Evolutionary conservation across 2,797 vertebrate genomes (phyloP), one percentile per base, ranked within the genome.

Genomic region (Acanthopagrus latus): DNA sequence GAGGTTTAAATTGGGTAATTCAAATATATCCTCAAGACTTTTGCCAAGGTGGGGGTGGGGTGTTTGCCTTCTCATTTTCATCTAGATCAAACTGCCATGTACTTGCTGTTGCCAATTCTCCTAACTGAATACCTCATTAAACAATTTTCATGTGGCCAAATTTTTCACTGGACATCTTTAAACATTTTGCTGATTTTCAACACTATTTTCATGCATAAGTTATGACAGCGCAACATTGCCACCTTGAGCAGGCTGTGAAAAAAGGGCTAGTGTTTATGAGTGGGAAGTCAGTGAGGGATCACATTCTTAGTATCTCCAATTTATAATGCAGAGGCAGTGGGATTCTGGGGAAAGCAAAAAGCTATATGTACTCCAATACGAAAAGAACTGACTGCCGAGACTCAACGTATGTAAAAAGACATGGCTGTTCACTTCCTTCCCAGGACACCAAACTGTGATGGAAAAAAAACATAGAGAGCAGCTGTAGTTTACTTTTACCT

Each of bases 61-160:
- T 60, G 33, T 77, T 86, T 75, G 25, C 47, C 56, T 60, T 83
- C 47, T 76, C 38, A 23, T 62, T 77, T 72, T 74, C 71, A 63
- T 48, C 54, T 7, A 18, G 25, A 68, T 67, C 44, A 70, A 78
- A 33, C 8, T 51, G 46, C n/a, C 23, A 47, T n/a, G 7, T 1
- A 17, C 27, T 43, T 43, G 23, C 20, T 12, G 44, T 6, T 81
- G 77, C 78, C 74, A 74, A 46, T 68, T 62, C n/a, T 60, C 44
- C 44, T 46, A 82, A 72, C n/a, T 71, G 62, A 20, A 73, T 25
- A 62, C 20, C 43, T 69, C n/a, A 47, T 68, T 47, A 80, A 81
- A 73, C 72, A 3, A 20, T 68, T 67, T 63, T 59, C 29, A 67
- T 16, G 27, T 59, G 51, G 57, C 62, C 41, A 64, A 68, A 71